Evolutionary conservation across 1,140 invertebrate genomes (phyloP).

Genomic region (Elymnias hypermnestra): DNA sequence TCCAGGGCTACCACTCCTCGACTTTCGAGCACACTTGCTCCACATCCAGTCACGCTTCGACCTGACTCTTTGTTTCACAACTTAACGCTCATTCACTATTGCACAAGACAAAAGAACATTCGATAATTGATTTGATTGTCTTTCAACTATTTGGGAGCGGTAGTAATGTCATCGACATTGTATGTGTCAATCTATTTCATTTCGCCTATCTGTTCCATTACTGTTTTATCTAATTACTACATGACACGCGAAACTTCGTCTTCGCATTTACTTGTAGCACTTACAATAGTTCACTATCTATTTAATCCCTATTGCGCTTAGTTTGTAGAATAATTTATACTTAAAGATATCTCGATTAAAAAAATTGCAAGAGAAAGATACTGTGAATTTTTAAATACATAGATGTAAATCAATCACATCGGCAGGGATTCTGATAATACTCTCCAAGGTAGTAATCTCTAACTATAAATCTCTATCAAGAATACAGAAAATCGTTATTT

Average conservation of each 20-base stretch:
- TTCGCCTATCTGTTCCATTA: conserved; percentile 1
- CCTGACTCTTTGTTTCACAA: conserved; percentile 42
- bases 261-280: too few relatives aligned
- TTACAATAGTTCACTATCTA: too few relatives aligned
- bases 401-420: too few relatives aligned
- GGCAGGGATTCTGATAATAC: too few relatives aligned
- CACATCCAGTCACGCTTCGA: conserved; percentile 33
- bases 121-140: conserved; percentile 27
- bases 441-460: too few relatives aligned
- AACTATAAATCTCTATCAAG: too few relatives aligned
- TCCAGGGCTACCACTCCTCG: conserved; percentile 23
- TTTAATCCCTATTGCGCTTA: too few relatives aligned
- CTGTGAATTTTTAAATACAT: too few relatives aligned
- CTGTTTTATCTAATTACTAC: not conserved
- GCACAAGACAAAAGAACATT: conserved; percentile 16
- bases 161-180: conserved; percentile 7
- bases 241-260: not conserved
- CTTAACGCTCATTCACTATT: conserved; percentile 25
- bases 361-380: too few relatives aligned
- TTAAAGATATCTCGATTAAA: too few relatives aligned
- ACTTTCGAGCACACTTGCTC: conserved; percentile 23
- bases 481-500: too few relatives aligned
- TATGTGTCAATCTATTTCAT: conserved; percentile 1
- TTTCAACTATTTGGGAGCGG: conserved; percentile 8
- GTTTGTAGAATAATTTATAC: too few relatives aligned